Evolutionary conservation across 1,140 invertebrate species (phyloP).

Genomic region (Heliconius congener): DNA sequence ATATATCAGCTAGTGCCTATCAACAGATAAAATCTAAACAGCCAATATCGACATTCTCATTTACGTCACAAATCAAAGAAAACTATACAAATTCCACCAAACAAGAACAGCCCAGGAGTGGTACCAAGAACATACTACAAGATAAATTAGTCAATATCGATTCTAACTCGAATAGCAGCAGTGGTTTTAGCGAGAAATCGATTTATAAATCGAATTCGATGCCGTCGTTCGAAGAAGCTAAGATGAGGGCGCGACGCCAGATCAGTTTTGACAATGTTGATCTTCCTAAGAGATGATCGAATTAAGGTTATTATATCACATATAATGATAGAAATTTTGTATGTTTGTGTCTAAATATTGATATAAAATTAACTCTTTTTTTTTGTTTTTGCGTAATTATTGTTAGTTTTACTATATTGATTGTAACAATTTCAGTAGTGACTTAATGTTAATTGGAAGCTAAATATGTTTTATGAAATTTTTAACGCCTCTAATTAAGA

Average conservation of each 20-base stretch:
- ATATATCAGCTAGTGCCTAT: slow-evolving; percentile 69
- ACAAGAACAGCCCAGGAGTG: slow-evolving; percentile 57
- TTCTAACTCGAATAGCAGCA: slow-evolving; percentile 65
- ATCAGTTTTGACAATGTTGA: slow-evolving; percentile 79
- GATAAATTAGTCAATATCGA: slow-evolving; percentile 79
- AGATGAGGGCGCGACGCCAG: slow-evolving; percentile 73
- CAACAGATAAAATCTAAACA: slow-evolving; percentile 61
- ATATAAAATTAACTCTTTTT: neutral
- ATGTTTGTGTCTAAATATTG: neutral
- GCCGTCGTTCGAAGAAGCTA: slow-evolving; percentile 71
- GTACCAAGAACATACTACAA: slow-evolving; percentile 74
- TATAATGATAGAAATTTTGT: neutral
- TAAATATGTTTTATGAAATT: neutral
- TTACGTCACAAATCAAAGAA: slow-evolving; percentile 72
- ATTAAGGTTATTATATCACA: neutral
- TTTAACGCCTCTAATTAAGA: neutral
- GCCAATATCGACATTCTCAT: slow-evolving; percentile 36
- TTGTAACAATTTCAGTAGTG: slow-evolving; percentile 19
- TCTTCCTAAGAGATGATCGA: slow-evolving; percentile 72
- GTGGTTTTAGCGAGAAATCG: slow-evolving; percentile 57
- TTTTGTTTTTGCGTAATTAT: neutral
- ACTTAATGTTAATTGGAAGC: slow-evolving; percentile 25
- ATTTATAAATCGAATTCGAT: slow-evolving; percentile 71
- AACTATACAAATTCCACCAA: slow-evolving; percentile 54
- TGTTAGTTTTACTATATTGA: neutral